Evolutionary conservation across 1,140 invertebrate species (phyloP).

Genomic region (Drosophila nigrodunni): DNA sequence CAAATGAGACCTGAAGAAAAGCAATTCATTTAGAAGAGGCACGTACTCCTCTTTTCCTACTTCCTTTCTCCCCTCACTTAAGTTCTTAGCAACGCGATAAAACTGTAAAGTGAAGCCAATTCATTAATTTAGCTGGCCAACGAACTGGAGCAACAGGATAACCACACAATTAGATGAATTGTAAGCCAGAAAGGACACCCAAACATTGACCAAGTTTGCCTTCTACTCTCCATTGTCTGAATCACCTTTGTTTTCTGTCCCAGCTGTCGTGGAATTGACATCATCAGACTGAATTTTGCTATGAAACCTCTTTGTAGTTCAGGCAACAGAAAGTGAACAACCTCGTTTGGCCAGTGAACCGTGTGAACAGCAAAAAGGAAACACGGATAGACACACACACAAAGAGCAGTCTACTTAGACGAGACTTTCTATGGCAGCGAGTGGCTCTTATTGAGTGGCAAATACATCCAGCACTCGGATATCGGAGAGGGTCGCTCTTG

Average conservation of each 20-base stretch:
- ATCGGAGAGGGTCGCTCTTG: slow-evolving; percentile 21
- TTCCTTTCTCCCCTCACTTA: background rate
- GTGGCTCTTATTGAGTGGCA: slow-evolving; percentile 53
- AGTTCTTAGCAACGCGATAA: slow-evolving; percentile 44
- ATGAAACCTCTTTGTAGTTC: slow-evolving; percentile 32
- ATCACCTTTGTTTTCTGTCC: slow-evolving; percentile 33
- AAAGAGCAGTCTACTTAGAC: background rate
- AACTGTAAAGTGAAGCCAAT: slow-evolving; percentile 53
- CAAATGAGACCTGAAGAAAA: slow-evolving; percentile 17
- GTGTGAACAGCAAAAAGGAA: slow-evolving; percentile 42
- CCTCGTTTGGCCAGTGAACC: slow-evolving; percentile 54
- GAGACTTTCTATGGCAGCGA: slow-evolving; percentile 13
- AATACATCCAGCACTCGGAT: slow-evolving; percentile 33
- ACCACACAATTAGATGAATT: slow-evolving; percentile 49
- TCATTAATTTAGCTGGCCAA: slow-evolving; percentile 43
- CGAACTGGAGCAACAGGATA: slow-evolving; percentile 40
- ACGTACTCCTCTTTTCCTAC: background rate
- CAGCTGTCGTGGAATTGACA: slow-evolving; percentile 26
- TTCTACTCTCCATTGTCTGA: slow-evolving; percentile 4
- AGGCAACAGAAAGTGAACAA: slow-evolving; percentile 35
- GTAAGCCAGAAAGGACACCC: slow-evolving; percentile 3
- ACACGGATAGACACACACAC: background rate
- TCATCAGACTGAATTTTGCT: slow-evolving; percentile 5
- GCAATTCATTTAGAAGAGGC: slow-evolving; percentile 21
- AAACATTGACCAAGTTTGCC: slow-evolving; percentile 1